These are phyloP conservation scores for Myrmecobius fasciatus DNA, from an alignment of 2,113 vertebrate genomes.

Conservation along the genomic window DNA sequence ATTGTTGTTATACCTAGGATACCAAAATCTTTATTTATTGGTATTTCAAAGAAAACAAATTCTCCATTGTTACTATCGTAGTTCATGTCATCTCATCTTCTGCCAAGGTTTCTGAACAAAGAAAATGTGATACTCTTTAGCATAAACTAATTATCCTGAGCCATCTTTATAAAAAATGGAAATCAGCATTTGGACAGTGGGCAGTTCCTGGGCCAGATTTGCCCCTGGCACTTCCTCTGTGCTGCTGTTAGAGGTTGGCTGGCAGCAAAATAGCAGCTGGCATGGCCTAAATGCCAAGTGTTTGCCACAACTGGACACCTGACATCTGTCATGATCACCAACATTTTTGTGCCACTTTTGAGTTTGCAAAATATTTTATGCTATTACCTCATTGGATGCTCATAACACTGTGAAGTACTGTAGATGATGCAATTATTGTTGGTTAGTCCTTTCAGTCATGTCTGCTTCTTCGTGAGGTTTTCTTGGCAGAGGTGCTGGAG, in stretches of 20 bases:
- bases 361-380: not conserved
- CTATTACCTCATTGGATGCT: not conserved
- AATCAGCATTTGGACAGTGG: not conserved
- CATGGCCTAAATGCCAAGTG: fast-evolving
- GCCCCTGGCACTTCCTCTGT: not conserved
- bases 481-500: not conserved
- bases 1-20: not conserved
- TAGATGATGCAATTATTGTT: not conserved
- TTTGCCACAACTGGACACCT: not conserved
- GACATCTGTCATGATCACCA: not conserved
- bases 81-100: fast-evolving
- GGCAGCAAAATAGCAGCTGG: not conserved
- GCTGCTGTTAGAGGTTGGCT: not conserved
- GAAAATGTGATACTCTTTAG: not conserved
- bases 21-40: conserved; percentile 46
- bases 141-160: not conserved
- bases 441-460: not conserved
- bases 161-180: not conserved
- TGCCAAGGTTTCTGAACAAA: not conserved
- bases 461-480: not conserved
- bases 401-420: not conserved
- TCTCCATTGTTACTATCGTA: conserved; percentile 27
- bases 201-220: not conserved
- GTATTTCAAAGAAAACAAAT: conserved; percentile 57
- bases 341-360: not conserved